Evolutionary conservation across 2,888 invertebrate species (phyloP).

Genomic region (Euspilapteryx auroguttella): DNA sequence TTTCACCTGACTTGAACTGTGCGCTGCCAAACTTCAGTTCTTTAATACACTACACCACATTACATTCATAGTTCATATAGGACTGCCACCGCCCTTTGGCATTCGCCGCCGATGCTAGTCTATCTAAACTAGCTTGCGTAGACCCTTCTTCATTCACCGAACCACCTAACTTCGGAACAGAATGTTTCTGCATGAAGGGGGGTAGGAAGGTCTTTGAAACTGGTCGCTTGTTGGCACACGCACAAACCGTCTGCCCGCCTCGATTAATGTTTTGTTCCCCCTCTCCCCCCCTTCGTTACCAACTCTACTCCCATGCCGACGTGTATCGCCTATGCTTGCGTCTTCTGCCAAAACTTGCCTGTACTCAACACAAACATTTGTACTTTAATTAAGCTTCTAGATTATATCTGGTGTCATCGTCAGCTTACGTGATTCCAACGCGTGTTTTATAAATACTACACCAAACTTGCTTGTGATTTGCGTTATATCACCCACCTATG

Average conservation of each 20-base stretch:
- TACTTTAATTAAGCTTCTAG: constrained; percentile 14
- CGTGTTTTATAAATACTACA: background rate
- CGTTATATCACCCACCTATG: no score
- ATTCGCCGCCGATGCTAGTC: constrained; percentile 23
- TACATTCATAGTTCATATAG: constrained; percentile 6
- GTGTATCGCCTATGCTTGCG: constrained; percentile 24
- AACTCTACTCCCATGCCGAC: constrained; percentile 10
- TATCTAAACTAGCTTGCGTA: constrained; percentile 15
- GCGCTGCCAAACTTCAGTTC: constrained; percentile 24
- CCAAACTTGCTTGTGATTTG: background rate
- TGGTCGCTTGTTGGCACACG: constrained; percentile 18
- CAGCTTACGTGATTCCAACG: background rate
- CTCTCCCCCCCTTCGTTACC: constrained; percentile 21
- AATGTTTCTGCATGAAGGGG: constrained; percentile 14
- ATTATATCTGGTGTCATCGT: constrained; percentile 9
- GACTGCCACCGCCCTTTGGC: constrained; percentile 28
- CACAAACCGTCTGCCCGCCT: constrained; percentile 18
- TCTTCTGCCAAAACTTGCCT: constrained; percentile 22
- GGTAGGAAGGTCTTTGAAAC: constrained; percentile 17
- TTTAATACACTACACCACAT: constrained; percentile 9
- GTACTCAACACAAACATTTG: no score
- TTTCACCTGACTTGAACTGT: no score
- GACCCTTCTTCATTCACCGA: constrained; percentile 12
- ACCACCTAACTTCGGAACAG: constrained; percentile 13
- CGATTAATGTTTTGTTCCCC: constrained; percentile 37